A percentile compares a stretch with the other conserved stretches of the same genome.
phyloP scores from a whole-genome alignment of 2,113 vertebrate species.

The Entomyzon cyanotis region DNA sequence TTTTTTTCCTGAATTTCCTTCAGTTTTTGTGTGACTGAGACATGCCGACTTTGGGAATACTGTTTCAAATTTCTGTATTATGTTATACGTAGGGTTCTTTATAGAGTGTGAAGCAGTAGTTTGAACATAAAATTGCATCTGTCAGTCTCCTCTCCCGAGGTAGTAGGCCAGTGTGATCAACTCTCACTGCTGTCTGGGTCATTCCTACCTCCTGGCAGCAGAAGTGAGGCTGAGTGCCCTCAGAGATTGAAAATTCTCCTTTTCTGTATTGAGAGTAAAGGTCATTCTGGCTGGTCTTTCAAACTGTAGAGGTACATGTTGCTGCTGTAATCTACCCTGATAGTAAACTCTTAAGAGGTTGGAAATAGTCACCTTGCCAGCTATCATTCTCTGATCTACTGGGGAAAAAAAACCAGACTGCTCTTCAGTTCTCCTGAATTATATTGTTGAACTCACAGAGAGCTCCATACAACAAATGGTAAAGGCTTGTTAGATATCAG shows the following conservation, averaged over 20 bases:
- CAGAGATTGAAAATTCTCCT: not conserved
- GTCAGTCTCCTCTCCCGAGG: not conserved
- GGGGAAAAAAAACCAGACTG: not conserved
- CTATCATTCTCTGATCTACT: not conserved
- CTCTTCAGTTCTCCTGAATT: not conserved
- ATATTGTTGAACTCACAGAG: not conserved
- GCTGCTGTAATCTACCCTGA: not conserved
- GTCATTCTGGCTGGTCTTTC: not conserved
- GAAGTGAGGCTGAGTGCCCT: not conserved
- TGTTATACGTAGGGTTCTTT: not conserved
- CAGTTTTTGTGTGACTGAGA: not conserved
- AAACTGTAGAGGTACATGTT: not conserved
- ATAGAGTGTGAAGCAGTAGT: not conserved
- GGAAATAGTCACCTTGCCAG: not conserved
- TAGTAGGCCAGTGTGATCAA: not conserved
- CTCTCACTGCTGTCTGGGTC: not conserved
- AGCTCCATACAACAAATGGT: not conserved
- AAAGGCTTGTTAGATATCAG: not conserved
- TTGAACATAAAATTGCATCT: not conserved
- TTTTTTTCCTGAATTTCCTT: not conserved
- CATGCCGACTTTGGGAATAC: not conserved
- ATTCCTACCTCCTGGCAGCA: not conserved
- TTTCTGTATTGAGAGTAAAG: not conserved
- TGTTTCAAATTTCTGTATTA: not conserved
- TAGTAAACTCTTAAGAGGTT: not conserved